These are phyloP conservation scores for Cylindroiulus punctatus DNA, from an alignment of 2,888 invertebrate species.

Conservation along the genomic window DNA sequence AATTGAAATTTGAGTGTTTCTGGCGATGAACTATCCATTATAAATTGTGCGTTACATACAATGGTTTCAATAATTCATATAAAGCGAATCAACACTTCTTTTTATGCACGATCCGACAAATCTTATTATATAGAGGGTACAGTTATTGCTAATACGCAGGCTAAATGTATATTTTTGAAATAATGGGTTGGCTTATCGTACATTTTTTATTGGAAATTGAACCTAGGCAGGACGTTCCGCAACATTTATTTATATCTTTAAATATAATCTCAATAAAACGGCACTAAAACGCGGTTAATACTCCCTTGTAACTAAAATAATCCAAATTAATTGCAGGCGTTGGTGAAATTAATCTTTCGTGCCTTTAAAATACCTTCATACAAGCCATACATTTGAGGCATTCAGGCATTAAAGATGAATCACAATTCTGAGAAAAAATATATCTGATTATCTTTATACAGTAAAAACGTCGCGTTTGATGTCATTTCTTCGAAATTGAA, in stretches of 20 bases:
- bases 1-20: background rate
- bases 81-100: background rate
- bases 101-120: background rate
- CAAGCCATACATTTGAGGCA: background rate
- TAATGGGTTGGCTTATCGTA: background rate
- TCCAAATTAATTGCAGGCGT: background rate
- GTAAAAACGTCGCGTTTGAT: background rate
- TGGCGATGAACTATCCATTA: background rate
- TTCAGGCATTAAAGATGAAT: background rate
- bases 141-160: background rate
- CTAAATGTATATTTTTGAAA: background rate
- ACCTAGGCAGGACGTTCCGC: background rate
- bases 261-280: background rate
- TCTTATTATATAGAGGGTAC: background rate
- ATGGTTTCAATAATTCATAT: background rate
- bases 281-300: background rate
- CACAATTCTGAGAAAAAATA: background rate
- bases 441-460: background rate
- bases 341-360: background rate
- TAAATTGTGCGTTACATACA: background rate
- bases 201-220: background rate
- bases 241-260: background rate
- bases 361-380: background rate
- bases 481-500: background rate
- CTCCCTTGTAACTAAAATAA: slow-evolving; percentile 20